Percentiles rank a stretch among this genome's conserved stretches.
Evolutionary conservation across 2,888 invertebrate genomes (phyloP).

Genomic region (Criorhina ranunculi): DNA sequence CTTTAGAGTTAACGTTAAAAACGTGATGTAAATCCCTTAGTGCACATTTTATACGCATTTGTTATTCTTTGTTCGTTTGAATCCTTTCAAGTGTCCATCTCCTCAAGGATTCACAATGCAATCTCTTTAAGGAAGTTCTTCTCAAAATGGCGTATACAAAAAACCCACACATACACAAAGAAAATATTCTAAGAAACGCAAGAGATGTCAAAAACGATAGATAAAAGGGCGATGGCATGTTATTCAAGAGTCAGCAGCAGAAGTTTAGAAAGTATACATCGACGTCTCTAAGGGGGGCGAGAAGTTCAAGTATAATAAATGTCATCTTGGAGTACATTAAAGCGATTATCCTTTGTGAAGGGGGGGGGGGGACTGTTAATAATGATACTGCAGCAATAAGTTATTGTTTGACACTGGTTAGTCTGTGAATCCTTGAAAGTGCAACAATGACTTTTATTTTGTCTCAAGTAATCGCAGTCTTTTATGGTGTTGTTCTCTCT

Average conservation of each 20-base stretch:
- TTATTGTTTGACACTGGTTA: constrained; percentile 33
- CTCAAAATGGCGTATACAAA: neutral
- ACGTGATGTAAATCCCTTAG: constrained; percentile 69
- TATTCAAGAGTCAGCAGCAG: constrained; percentile 38
- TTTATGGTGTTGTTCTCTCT: constrained; percentile 5
- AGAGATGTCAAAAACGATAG: constrained; percentile 21
- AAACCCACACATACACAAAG: neutral
- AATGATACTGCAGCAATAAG: constrained; percentile 15
- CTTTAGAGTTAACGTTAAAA: constrained; percentile 52
- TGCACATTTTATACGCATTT: constrained; percentile 60
- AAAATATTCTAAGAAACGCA: neutral
- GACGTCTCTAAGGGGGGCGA: constrained; percentile 8
- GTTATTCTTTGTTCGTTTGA: constrained; percentile 5
- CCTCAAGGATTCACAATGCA: constrained; percentile 31
- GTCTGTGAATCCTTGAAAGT: constrained; percentile 4
- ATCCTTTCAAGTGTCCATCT: neutral
- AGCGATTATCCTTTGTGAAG: constrained; percentile 42
- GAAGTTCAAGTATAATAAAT: constrained; percentile 31
- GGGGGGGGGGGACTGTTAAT: neutral
- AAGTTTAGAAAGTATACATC: constrained; percentile 30
- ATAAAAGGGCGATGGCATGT: constrained; percentile 26
- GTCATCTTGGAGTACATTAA: constrained; percentile 30
- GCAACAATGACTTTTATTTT: neutral
- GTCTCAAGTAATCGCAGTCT: constrained; percentile 7
- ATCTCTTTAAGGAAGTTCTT: constrained; percentile 27